Percentiles rank a stretch among this genome's conserved stretches.
These are phyloP conservation scores for Stictocephala bisonia DNA, from an alignment of 2,888 invertebrate genomes.

Conservation along the genomic window DNA sequence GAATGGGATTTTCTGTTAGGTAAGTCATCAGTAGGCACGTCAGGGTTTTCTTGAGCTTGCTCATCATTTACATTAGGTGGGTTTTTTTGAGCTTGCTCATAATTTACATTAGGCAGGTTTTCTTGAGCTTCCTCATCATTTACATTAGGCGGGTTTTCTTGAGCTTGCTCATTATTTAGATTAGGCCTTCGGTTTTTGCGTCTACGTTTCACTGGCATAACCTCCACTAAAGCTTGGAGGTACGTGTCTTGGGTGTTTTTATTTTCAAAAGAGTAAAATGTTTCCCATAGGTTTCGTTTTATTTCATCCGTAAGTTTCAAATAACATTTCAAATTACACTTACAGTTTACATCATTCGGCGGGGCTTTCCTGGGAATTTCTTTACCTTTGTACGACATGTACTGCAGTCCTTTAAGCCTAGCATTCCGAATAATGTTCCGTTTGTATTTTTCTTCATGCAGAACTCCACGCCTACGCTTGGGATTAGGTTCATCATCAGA, in stretches of 20 bases:
- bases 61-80: no score
- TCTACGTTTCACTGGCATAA: no score
- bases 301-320: conserved; percentile 27
- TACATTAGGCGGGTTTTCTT: no score
- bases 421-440: conserved; percentile 32
- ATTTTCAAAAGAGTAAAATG: no score
- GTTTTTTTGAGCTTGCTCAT: no score
- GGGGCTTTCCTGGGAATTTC: not conserved
- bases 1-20: conserved; percentile 7
- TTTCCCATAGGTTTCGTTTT: no score
- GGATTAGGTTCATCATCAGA: conserved; percentile 43
- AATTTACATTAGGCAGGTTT: not conserved
- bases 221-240: no score
- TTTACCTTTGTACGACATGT: conserved; percentile 42
- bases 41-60: not conserved
- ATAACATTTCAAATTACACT: conserved; percentile 14
- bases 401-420: conserved; percentile 24
- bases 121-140: no score
- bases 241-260: no score
- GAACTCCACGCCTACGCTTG: conserved; percentile 44
- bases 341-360: conserved; percentile 9
- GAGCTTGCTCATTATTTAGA: no score
- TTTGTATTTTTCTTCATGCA: conserved; percentile 46
- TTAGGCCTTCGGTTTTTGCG: no score
- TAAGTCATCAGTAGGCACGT: not conserved